Evolutionary conservation across 2,797 vertebrate species (phyloP).

Genomic region (Rhyacichthys aspro): DNA sequence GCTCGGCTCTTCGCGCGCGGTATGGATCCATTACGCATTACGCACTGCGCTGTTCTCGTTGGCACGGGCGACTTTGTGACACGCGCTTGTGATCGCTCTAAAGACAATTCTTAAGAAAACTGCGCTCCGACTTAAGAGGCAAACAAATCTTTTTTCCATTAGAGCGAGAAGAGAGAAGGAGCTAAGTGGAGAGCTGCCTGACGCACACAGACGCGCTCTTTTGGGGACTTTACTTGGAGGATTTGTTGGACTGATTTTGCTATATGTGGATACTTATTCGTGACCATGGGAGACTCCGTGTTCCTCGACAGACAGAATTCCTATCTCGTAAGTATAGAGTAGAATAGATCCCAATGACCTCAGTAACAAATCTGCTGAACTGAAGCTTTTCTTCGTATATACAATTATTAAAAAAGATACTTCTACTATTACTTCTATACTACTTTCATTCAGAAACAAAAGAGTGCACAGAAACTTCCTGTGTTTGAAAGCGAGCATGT

Average conservation of each 20-base stretch:
- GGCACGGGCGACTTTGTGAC: slow-evolving; percentile 44
- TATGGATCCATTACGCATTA: slow-evolving; percentile 72
- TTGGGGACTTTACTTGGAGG: slow-evolving; percentile 21
- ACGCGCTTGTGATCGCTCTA: slow-evolving; percentile 29
- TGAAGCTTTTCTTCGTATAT: no score
- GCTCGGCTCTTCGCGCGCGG: slow-evolving; percentile 51
- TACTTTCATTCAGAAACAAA: neutral
- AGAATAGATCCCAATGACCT: slow-evolving; percentile 8
- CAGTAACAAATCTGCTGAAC: slow-evolving; percentile 1
- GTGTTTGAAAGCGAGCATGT: neutral
- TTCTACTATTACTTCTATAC: no score
- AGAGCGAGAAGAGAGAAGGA: neutral
- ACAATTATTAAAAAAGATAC: no score
- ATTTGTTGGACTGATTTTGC: slow-evolving; percentile 46
- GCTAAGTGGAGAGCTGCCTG: neutral
- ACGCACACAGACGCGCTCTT: slow-evolving; percentile 19
- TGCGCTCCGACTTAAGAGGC: neutral
- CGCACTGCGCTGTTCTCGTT: slow-evolving; percentile 51
- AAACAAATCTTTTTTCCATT: neutral
- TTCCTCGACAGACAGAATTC: slow-evolving; percentile 82
- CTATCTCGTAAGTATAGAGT: slow-evolving; percentile 76
- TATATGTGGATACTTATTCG: slow-evolving; percentile 72
- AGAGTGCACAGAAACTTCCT: neutral
- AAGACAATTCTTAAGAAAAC: slow-evolving; percentile 14
- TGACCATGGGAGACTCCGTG: slow-evolving; percentile 81